Base-by-base conservation (phyloP, 2,797 vertebrate species). In the Gymnoscopelus microlampas region DNA sequence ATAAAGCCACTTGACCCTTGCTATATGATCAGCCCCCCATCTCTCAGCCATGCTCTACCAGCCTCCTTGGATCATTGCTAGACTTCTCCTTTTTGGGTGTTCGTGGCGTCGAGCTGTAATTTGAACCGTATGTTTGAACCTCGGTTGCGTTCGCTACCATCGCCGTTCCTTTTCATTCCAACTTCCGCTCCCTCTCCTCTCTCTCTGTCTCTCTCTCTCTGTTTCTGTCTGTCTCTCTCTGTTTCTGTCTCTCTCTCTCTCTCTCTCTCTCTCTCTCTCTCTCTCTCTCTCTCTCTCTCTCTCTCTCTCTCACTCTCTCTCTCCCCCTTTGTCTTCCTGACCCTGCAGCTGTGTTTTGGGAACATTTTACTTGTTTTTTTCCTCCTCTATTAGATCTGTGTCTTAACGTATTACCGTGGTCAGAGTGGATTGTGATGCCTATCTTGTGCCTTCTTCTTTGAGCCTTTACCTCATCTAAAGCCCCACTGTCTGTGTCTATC, bases 131-230 rank as follows among this genome's bases (percentile, higher is more conserved):
- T 88, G 88, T 83, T 53, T 1, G 71, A 60, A 56, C 68, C 80
- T 84, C 13, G 70, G 66, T 82, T 83, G 78, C 78, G 77, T 78
- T 83, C 15, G 47, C 80, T 79, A 73, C 77, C 83, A 79, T 86
- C 80, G 68, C 76, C 77, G 74, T 76, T 83, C 76, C 76, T 81
- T 84, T 86, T 84, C 81, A 78, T 86, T 88, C 77, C 73, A 66
- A 50, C 81, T 83, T 88, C 83, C 79, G 81, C 78, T 77, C 76
- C 60, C 77, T 73, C 73, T 70, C 65, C 26, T 29, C 26, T 29
- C 26, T 29, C 26, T 29, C 26, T 29, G 2, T 29, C 26, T 29
- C 26, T 4, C 26, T 29, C 26, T 29, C 26, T 29, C 1, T 29
- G 1, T 29, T 2, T 29, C 26, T 29, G 1, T 29, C 39, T 19